phyloP scores from a whole-genome alignment of 2,113 vertebrate species.

The Hiodon alosoides region DNA sequence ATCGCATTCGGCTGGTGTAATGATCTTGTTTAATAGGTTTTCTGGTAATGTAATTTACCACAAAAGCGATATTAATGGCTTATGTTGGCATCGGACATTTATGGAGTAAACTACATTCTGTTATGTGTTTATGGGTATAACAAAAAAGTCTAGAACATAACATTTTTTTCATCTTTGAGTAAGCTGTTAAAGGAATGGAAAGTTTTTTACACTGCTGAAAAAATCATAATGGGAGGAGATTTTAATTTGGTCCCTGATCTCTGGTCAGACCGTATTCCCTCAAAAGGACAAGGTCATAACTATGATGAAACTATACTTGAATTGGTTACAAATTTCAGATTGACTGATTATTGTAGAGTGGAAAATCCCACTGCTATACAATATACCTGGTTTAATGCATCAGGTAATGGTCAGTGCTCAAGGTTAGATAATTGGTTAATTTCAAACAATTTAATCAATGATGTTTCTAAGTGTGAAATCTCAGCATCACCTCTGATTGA shows the following conservation, averaged over 20 bases:
- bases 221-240: constrained; percentile 19
- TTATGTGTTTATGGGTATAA: constrained; percentile 19
- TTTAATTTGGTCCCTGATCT: constrained; percentile 14
- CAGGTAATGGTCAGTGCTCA: constrained; percentile 17
- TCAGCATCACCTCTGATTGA: constrained; percentile 21
- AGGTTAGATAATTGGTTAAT: constrained; percentile 18
- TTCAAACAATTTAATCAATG: constrained; percentile 3
- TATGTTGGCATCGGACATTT: constrained; percentile 5
- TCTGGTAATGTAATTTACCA: constrained; percentile 16
- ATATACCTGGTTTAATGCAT: constrained; percentile 20
- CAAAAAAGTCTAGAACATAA: neutral
- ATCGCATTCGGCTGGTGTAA: constrained; percentile 15
- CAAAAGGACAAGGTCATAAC: constrained; percentile 10
- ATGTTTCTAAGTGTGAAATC: constrained; percentile 7
- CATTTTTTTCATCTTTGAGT: neutral
- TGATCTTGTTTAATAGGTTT: constrained; percentile 28
- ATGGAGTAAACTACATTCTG: constrained; percentile 14
- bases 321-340: neutral
- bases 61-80: constrained; percentile 13
- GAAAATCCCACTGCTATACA: constrained; percentile 6
- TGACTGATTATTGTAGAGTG: constrained; percentile 18
- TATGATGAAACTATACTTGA: constrained; percentile 8
- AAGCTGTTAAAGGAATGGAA: constrained; percentile 11
- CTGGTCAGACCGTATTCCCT: neutral
- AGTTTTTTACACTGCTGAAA: constrained; percentile 9